Conservation (phyloP, 2,797 vertebrate genomes). For the Jordanella pulchra region DNA sequence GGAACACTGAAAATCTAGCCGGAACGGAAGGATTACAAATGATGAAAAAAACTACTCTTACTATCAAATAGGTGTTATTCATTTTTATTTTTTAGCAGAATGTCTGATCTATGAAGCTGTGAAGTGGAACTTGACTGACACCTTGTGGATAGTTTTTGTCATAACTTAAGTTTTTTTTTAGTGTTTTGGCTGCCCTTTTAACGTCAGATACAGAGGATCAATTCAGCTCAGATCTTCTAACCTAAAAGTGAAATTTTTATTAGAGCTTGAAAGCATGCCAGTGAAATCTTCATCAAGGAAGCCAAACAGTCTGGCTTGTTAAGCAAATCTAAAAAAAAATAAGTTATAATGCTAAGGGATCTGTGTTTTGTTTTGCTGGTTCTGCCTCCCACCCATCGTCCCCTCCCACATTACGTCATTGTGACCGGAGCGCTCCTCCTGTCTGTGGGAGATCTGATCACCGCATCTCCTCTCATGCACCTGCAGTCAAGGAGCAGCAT, state of each 20-base stretch:
- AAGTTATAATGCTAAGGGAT: neutral
- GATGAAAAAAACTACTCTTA: neutral
- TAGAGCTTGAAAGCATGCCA: too few relatives aligned
- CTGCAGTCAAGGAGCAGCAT: constrained; percentile 1
- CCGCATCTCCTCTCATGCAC: constrained; percentile 33
- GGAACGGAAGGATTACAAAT: neutral
- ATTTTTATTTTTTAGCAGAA: too few relatives aligned
- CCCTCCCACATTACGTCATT: constrained; percentile 66
- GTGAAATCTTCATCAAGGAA: too few relatives aligned
- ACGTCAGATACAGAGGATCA: too few relatives aligned
- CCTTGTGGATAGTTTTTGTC: constrained; percentile 46
- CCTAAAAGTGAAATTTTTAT: too few relatives aligned
- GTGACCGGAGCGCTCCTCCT: constrained; percentile 26
- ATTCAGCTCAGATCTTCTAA: too few relatives aligned
- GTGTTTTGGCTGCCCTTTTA: neutral
- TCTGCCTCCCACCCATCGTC: neutral
- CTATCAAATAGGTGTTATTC: neutral
- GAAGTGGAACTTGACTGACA: constrained; percentile 46
- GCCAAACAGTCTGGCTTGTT: too few relatives aligned
- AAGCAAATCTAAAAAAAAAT: neutral
- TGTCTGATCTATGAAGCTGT: neutral
- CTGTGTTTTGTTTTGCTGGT: constrained; percentile 23
- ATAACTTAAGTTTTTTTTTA: neutral
- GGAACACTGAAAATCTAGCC: neutral
- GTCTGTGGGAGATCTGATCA: constrained; percentile 1